Evolutionary conservation across 2,797 vertebrate genomes (phyloP), one percentile per base, ranked within the genome.

Genomic region (Streptopelia turtur): DNA sequence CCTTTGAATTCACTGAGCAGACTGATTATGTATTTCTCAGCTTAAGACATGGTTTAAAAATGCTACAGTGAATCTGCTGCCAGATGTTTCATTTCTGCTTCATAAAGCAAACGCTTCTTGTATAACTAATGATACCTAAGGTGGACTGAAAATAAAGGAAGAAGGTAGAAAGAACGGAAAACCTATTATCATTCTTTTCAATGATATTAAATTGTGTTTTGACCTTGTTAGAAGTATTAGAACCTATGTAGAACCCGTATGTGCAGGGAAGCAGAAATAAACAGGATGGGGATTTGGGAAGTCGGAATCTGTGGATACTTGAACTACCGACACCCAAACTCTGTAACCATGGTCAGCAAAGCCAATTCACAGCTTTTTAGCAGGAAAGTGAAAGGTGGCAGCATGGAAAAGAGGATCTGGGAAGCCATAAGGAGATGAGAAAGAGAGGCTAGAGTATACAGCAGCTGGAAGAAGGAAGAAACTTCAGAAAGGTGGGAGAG

Each of bases 1-100:
- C 37, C 18, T 83, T 77, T 59, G 13, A 78, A 65, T 72, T 89
- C 59, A 72, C 33, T 43, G 17, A 22, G 30, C 23, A 68, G 30
- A 15, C 12, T 31, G 41, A 63, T 59, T 78, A 22, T 39, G 33
- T 22, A 37, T 61, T 69, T 78, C 7, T 69, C 2, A 1, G 14
- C 59, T 84, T 84, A 66, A 81, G 35, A 53, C 6, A 8, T 23
- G 16, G 3, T 87, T 94, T 53, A 37, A 93, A 93, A 83, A 25
- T 50, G 28, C 23, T 77, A 17, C 11, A 56, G 47, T 68, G 83
- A 86, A 76, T 72, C 43, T 69, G 6, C 57, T 68, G 55, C 71
- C 80, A 95, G 89, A 45, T 79, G 70, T 87, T 89, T 79, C 0
- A 14, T 69, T 95, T 95, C 63, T 87, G 55, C 77, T 89, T 80